phyloP scores from a whole-genome alignment of 2,888 invertebrate species.

The Notocelia uddmanniana region DNA sequence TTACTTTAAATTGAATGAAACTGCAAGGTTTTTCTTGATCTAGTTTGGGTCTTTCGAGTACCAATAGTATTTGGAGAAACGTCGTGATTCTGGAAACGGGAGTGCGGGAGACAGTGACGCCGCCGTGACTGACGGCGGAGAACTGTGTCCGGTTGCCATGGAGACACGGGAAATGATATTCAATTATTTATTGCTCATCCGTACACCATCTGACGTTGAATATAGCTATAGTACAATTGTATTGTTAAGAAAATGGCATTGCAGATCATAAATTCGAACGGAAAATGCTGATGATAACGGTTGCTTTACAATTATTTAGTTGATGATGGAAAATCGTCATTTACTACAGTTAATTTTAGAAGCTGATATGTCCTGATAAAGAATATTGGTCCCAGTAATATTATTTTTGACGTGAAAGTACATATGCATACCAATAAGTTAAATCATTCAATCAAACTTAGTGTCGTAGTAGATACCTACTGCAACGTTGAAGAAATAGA shows the following conservation, averaged over 20 bases:
- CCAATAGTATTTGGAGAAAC: conserved; percentile 34
- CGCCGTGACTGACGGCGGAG: conserved; percentile 66
- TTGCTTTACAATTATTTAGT: not conserved
- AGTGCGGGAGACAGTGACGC: conserved; percentile 67
- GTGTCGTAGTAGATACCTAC: not conserved
- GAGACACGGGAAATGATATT: conserved; percentile 64
- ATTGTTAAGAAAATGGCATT: not conserved
- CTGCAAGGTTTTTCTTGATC: too few species aligned
- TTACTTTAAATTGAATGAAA: not conserved
- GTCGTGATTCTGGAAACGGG: conserved; percentile 66
- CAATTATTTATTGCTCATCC: conserved; percentile 63
- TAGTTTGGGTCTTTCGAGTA: not conserved
- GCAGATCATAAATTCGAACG: not conserved
- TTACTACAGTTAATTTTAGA: not conserved
- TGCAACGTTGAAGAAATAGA: not conserved
- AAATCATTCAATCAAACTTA: not conserved
- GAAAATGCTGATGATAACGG: not conserved
- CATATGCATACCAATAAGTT: not conserved
- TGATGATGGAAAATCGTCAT: not conserved
- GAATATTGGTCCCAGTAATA: not conserved
- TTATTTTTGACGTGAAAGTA: not conserved
- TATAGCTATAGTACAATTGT: conserved; percentile 13
- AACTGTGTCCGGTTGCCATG: conserved; percentile 70
- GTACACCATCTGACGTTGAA: conserved; percentile 19
- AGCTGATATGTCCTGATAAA: not conserved